Evolutionary conservation across 2,888 invertebrate species (phyloP).

Genomic region (Yponomeuta plumbellus): DNA sequence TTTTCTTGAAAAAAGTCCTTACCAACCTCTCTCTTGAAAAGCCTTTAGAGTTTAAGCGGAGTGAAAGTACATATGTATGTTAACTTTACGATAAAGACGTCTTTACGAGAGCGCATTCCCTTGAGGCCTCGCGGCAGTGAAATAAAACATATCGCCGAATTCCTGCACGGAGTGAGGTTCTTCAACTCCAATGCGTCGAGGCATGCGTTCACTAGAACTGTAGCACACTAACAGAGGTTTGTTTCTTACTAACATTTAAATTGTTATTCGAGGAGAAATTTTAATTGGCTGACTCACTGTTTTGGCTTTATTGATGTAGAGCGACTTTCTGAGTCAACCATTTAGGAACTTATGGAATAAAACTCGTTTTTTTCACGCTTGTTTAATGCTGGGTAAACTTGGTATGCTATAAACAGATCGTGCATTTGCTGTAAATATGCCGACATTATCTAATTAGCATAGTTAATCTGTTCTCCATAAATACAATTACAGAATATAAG

Average conservation of each 20-base stretch:
- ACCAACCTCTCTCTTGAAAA: too few relatives aligned
- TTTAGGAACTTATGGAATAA: neutral
- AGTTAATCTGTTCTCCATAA: slow-evolving; percentile 3
- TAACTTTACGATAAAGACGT: neutral
- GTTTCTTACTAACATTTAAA: neutral
- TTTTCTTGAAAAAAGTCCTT: too few relatives aligned
- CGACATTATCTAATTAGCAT: neutral
- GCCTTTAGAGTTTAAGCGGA: too few relatives aligned
- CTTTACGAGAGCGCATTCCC: neutral
- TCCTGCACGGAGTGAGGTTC: slow-evolving; percentile 52
- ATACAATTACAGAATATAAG: neutral
- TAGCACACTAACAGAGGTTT: neutral
- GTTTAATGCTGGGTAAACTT: too few relatives aligned
- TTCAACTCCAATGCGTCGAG: slow-evolving; percentile 36
- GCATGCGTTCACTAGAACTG: neutral
- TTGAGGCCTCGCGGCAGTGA: slow-evolving; percentile 21
- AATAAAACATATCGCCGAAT: slow-evolving; percentile 38
- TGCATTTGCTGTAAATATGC: neutral
- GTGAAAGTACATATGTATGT: too few relatives aligned
- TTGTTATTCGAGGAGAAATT: neutral
- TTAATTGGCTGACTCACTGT: neutral
- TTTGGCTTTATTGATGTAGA: neutral
- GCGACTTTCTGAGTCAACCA: neutral
- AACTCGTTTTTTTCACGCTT: too few relatives aligned
- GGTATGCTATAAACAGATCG: neutral